phyloP scores from a whole-genome alignment of 2,888 invertebrate species.

The Netelia virgata region DNA sequence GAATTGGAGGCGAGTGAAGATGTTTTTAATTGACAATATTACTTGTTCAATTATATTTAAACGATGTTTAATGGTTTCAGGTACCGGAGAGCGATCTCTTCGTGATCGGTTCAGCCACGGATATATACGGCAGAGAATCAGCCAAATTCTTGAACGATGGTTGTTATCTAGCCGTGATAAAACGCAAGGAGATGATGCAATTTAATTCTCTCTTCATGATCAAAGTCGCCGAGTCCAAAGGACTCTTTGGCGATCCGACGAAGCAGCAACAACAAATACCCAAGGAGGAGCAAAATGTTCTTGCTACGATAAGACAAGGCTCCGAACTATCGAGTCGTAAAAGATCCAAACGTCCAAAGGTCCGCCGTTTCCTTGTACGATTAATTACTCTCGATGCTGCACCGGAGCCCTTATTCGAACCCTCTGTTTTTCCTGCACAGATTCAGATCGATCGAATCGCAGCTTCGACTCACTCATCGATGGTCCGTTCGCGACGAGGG shows the following conservation, averaged over 20 bases:
- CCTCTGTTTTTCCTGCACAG: constrained; percentile 79
- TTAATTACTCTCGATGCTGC: not conserved
- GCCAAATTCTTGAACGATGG: constrained; percentile 85
- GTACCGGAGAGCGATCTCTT: constrained; percentile 91
- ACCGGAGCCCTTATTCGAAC: not conserved
- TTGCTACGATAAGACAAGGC: constrained; percentile 65
- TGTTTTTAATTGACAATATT: not conserved
- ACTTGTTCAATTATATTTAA: not conserved
- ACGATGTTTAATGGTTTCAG: constrained; percentile 81
- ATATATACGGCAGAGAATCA: constrained; percentile 86
- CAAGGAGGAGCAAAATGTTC: constrained; percentile 78
- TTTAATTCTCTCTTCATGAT: constrained; percentile 94
- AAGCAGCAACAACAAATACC: constrained; percentile 80
- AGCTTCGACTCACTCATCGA: constrained; percentile 89
- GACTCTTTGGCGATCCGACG: constrained; percentile 88
- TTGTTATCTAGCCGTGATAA: constrained; percentile 89
- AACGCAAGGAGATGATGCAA: constrained; percentile 91
- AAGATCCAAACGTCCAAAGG: constrained; percentile 72
- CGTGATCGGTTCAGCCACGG: constrained; percentile 88
- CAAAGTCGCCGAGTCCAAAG: constrained; percentile 92
- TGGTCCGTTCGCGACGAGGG: constrained; percentile 83
- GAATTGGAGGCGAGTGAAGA: constrained; percentile 67
- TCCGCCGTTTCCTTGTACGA: constrained; percentile 36
- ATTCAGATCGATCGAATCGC: constrained; percentile 87
- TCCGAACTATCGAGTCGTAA: constrained; percentile 65